Evolutionary conservation across 2,888 invertebrate genomes (phyloP), one percentile per base, ranked within the genome.

Genomic region (Ophonus ardosiacus): DNA sequence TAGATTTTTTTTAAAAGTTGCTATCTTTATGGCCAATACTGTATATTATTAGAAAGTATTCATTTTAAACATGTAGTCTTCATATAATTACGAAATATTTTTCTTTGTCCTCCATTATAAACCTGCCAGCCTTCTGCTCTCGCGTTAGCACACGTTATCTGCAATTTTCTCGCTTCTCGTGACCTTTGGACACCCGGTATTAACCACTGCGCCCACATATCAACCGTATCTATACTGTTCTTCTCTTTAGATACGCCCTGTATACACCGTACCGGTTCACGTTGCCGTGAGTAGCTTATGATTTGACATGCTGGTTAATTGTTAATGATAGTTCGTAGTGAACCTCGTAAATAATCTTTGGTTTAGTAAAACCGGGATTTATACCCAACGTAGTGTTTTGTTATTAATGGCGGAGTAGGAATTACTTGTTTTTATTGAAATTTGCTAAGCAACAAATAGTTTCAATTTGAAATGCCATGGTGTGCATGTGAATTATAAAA

Each of bases 121-220:
- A 31, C 31, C 31, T 31, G 31, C 31, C 31, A 31, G 31, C 31
- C 31, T 31, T 31, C 31, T 31, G 31, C 3, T 31, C 31, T 31
- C 31, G 31, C 31, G 31, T 31, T 31, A 31, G 31, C 31, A 31
- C 31, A 31, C 31, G 31, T 31, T 31, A 31, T 31, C 31, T 31
- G 31, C 31, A 31, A 31, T 31, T 31, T 31, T 31, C 31, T 31
- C 31, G 31, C 31, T 31, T 5, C 5, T 82, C 82, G 71, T 82
- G 82, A 82, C 82, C 82, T 82, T 82, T 82, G 74, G 40, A 82
- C 71, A 82, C 82, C 74, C 56, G 71, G 82, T 82, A 82, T 82
- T 82, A 82, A 31, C 71, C 24, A 82, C 82, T 82, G 82, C 82
- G 74, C 82, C 82, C 82, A 82, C 82, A 82, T 82, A 82, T 82